phyloP scores from a whole-genome alignment of 2,888 invertebrate species.

The Caenorhabditis panamensis region DNA sequence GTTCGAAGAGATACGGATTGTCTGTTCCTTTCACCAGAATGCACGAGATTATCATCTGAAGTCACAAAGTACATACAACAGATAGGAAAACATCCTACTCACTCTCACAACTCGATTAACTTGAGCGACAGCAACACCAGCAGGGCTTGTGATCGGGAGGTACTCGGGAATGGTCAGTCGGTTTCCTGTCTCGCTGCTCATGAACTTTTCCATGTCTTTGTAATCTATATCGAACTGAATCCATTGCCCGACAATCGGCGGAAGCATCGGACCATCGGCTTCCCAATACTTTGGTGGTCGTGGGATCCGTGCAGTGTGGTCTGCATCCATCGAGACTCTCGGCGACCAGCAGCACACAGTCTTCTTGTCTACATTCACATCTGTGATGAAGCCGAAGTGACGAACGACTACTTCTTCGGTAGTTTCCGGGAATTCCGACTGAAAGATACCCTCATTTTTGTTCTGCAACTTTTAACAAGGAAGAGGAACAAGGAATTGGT shows the following conservation, averaged over 20 bases:
- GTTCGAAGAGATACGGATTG: constrained; percentile 24
- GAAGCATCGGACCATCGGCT: constrained; percentile 10
- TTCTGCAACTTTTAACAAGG: no score
- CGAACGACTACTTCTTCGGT: constrained; percentile 15
- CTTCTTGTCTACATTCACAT: neutral
- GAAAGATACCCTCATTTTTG: no score
- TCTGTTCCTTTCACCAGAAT: constrained; percentile 30
- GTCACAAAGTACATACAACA: neutral
- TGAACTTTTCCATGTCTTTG: neutral
- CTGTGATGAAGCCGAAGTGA: constrained; percentile 27
- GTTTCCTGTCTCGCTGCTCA: neutral
- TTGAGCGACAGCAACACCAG: constrained; percentile 32
- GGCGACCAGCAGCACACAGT: constrained; percentile 20
- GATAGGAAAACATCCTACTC: neutral
- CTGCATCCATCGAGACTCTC: constrained; percentile 5
- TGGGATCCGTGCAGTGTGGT: constrained; percentile 21
- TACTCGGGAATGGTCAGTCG: constrained; percentile 27
- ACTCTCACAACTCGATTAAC: constrained; percentile 19
- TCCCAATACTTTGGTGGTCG: constrained; percentile 29
- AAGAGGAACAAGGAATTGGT: no score
- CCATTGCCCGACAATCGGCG: constrained; percentile 37
- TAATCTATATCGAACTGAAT: constrained; percentile 28
- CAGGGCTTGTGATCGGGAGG: constrained; percentile 39
- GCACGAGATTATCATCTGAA: constrained; percentile 28
- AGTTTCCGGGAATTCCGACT: neutral